Base-by-base conservation (phyloP, 2,888 invertebrate genomes). In the Helobdella robusta region DNA sequence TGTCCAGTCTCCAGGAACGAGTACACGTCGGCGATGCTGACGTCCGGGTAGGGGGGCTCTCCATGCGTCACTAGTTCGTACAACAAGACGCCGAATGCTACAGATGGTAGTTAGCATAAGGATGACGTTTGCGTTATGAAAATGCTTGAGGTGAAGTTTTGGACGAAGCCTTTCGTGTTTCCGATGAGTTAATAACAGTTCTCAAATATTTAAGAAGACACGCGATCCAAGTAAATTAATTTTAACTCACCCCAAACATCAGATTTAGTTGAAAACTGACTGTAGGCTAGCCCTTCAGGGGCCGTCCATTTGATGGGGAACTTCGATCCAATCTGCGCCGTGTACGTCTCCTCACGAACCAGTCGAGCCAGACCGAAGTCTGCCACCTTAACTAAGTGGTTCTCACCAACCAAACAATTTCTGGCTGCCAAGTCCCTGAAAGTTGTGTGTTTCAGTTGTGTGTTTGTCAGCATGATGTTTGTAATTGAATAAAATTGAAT, bases 261-360 rank as follows among this genome's bases (percentile, higher is more conserved):
- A 18, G 82, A 83, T 71, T 89, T 89, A 67, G 92, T 93, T n/a
- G 91, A 91, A 83, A 99, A 98, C 77, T 93, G 93, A 82, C 98
- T 98, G 81, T 94, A 97, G 2, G 98, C 98, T 72, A 99, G 83
- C 46, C 98, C 98, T 82, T 99, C 98, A 15, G 98, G 98, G 62
- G 98, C 97, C 23, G 98, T 98, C 98, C 98, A 98, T 82, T 98
- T 98, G 78, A 98, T 98, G 67, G 98, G 98, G 82, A 98, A 98
- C 83, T 98, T 98, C 71, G 98, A 97, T 34, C 94, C 98, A 32
- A 93, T 93, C 80, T 95, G 94, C 50, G 97, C 97, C 35, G 97
- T 97, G 82, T 99, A 99, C 0, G 97, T 98, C 79, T 98, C 97
- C 78, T 97, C 97, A 65, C 95, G 86, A 93, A 97, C 95, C 70